phyloP scores from a whole-genome alignment of 1,140 invertebrate genomes.

The Eumaeus atala region DNA sequence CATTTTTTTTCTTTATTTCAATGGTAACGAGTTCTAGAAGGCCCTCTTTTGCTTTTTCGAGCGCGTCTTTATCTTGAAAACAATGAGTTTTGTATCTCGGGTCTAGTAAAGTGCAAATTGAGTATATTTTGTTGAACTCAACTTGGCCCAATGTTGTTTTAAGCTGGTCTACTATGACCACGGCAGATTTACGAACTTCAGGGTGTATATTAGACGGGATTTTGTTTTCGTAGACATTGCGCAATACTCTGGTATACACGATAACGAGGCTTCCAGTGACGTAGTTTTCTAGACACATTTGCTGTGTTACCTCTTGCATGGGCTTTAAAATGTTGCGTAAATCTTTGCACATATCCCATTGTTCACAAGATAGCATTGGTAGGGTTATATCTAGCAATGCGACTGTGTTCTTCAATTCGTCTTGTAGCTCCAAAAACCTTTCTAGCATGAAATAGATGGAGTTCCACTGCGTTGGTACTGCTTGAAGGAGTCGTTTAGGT shows the following conservation, averaged over 20 bases:
- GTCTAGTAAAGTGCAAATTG: conserved; percentile 4
- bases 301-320: conserved; percentile 17
- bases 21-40: conserved; percentile 4
- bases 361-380: conserved; percentile 7
- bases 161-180: conserved; percentile 12
- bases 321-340: conserved; percentile 17
- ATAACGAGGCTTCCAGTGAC: conserved; percentile 16
- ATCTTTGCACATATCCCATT: conserved; percentile 18
- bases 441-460: conserved; percentile 18
- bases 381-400: background rate
- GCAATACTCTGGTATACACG: conserved; percentile 6
- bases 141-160: conserved; percentile 16
- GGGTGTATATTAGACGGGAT: conserved; percentile 13
- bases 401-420: conserved; percentile 4
- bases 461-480: conserved; percentile 20
- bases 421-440: conserved; percentile 18
- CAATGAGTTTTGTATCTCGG: conserved; percentile 8
- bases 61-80: conserved; percentile 4
- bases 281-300: conserved; percentile 18
- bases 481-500: conserved; percentile 30
- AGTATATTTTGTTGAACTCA: conserved; percentile 6
- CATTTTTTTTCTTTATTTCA: conserved; percentile 2
- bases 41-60: background rate
- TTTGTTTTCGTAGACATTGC: conserved; percentile 18
- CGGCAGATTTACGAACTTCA: conserved; percentile 11